Evolutionary conservation across 2,888 invertebrate genomes (phyloP).

Genomic region (Microplitis deprimator): DNA sequence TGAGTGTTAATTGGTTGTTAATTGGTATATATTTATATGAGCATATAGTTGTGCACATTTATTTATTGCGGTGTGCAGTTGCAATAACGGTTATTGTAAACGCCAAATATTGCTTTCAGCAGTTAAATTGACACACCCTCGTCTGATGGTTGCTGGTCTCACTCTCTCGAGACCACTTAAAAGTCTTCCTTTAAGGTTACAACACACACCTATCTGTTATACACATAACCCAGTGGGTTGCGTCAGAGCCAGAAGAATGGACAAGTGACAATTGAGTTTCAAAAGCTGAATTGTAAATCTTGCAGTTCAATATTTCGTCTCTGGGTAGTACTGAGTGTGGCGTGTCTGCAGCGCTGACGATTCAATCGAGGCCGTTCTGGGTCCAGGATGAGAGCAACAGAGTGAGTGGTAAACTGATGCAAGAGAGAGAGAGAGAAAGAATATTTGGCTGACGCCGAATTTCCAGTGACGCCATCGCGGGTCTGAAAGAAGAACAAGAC

Average conservation of each 20-base stretch:
- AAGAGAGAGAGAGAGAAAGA: background rate
- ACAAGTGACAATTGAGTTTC: slow-evolving; percentile 4
- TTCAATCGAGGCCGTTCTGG: slow-evolving; percentile 23
- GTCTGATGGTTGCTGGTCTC: background rate
- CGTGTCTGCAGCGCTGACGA: slow-evolving; percentile 27
- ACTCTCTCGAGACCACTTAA: background rate
- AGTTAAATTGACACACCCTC: background rate
- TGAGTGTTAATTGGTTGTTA: background rate
- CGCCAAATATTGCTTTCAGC: slow-evolving; percentile 1
- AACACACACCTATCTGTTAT: background rate
- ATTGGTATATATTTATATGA: background rate
- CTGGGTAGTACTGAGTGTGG: background rate
- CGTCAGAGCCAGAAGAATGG: background rate
- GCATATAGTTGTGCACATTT: background rate
- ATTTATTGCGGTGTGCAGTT: background rate
- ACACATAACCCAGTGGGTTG: background rate
- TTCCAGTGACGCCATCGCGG: slow-evolving; percentile 32
- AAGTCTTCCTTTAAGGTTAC: background rate
- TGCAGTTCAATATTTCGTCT: slow-evolving; percentile 16
- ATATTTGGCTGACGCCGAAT: slow-evolving; percentile 25
- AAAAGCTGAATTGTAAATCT: slow-evolving; percentile 10
- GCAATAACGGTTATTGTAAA: background rate
- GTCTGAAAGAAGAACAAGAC: background rate
- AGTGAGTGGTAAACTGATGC: too few relatives aligned
- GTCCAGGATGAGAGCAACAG: too few relatives aligned